These are phyloP conservation scores for Maniola hyperantus DNA, from an alignment of 2,888 invertebrate species.

Conservation along the genomic window DNA sequence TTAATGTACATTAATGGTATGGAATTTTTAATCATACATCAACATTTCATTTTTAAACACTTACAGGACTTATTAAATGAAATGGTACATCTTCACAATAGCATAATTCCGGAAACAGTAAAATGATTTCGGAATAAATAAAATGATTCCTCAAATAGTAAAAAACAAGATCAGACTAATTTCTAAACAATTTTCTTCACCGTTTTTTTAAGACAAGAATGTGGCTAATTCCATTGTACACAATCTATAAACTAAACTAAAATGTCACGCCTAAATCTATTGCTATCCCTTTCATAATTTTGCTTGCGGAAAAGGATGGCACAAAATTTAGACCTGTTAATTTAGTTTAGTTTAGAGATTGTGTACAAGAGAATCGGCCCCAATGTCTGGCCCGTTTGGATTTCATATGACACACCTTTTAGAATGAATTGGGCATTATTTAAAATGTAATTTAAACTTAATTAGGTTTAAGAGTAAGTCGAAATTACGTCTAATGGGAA, in stretches of 20 bases:
- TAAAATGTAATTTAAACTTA: not conserved
- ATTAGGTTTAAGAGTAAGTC: not conserved
- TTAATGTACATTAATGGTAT: conserved; percentile 4
- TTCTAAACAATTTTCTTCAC: not conserved
- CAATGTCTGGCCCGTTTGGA: not conserved
- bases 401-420: not conserved
- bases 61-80: not conserved
- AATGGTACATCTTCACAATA: conserved; percentile 5
- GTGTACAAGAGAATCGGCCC: too few species aligned
- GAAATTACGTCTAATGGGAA: not conserved
- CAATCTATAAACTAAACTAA: too few species aligned
- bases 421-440: not conserved
- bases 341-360: too few species aligned
- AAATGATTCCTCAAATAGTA: too few species aligned
- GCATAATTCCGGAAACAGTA: not conserved
- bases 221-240: too few species aligned
- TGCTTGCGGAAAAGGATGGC: too few species aligned
- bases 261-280: too few species aligned
- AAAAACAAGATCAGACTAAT: not conserved
- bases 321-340: too few species aligned
- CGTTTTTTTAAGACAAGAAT: not conserved
- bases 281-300: too few species aligned
- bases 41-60: conserved; percentile 52
- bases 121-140: too few species aligned
- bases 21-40: conserved; percentile 30